Conservation (phyloP, 2,113 vertebrate genomes). For the Erpornis zantholeuca region DNA sequence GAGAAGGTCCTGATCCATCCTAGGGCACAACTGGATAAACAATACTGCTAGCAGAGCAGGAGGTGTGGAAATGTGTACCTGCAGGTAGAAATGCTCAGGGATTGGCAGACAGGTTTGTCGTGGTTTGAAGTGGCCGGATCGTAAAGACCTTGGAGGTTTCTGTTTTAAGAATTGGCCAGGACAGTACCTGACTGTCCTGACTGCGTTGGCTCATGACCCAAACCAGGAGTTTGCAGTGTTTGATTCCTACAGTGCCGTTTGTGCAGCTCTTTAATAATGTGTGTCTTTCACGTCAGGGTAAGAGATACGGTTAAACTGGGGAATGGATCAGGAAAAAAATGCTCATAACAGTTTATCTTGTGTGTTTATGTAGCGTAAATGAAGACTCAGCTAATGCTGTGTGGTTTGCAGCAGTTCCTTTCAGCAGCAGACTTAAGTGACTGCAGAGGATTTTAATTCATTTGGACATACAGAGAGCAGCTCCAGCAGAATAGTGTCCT, state of each 20-base stretch:
- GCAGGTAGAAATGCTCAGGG: background rate
- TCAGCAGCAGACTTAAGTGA: background rate
- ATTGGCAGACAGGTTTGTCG: background rate
- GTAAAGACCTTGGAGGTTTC: background rate
- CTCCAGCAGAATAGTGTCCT: background rate
- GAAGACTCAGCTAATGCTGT: background rate
- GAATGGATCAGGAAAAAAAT: background rate
- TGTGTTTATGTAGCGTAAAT: background rate
- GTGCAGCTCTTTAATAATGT: background rate
- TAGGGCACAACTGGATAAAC: background rate
- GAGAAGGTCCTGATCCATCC: background rate
- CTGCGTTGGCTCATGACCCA: background rate
- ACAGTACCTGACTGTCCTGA: background rate
- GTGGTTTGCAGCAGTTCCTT: background rate
- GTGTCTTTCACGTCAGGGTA: background rate
- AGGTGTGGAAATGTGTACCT: background rate
- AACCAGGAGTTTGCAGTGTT: background rate
- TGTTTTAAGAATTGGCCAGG: background rate
- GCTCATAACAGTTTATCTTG: background rate
- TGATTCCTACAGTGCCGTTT: background rate
- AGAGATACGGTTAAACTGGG: background rate
- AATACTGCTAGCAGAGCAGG: background rate
- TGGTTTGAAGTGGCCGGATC: background rate
- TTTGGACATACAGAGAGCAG: background rate
- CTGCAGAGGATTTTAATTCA: background rate